Evolutionary conservation across 2,113 vertebrate genomes (phyloP).

Genomic region (Cacatua alba): DNA sequence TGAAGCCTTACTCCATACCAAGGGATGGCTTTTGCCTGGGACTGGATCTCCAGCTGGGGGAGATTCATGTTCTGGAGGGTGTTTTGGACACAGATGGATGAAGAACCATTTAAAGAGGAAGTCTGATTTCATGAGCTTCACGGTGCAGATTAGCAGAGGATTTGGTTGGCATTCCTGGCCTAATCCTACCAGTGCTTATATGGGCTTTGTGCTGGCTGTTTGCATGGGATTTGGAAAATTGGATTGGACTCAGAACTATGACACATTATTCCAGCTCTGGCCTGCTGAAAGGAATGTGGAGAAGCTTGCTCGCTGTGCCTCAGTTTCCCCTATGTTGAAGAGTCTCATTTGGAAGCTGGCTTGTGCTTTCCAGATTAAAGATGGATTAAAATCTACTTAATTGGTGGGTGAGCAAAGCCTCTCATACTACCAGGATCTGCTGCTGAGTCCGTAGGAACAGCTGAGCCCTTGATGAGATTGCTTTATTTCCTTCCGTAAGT

Average conservation of each 20-base stretch:
- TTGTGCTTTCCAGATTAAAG: not conserved
- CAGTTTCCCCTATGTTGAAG: not conserved
- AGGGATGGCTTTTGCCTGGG: not conserved
- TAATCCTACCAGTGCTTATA: conserved; percentile 15
- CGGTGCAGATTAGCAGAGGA: conserved; percentile 15
- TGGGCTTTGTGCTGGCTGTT: not conserved
- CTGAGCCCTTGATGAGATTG: not conserved
- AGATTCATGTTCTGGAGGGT: not conserved
- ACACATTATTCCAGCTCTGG: not conserved
- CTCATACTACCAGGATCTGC: not conserved
- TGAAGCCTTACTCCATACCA: not conserved
- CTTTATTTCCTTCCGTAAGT: not conserved
- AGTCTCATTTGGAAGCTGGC: not conserved
- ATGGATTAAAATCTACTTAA: not conserved
- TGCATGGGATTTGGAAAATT: not conserved
- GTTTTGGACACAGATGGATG: not conserved
- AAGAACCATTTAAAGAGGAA: not conserved
- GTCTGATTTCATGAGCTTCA: not conserved
- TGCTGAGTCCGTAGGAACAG: not conserved
- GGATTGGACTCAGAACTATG: not conserved
- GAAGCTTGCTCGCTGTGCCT: not conserved
- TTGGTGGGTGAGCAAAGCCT: not conserved
- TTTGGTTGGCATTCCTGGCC: conserved; percentile 9
- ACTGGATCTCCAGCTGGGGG: not conserved
- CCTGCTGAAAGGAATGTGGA: not conserved